A percentile compares a stretch with the other conserved stretches of the same genome.
phyloP scores from a whole-genome alignment of 2,888 invertebrate genomes.

The Tetranychus truncatus region DNA sequence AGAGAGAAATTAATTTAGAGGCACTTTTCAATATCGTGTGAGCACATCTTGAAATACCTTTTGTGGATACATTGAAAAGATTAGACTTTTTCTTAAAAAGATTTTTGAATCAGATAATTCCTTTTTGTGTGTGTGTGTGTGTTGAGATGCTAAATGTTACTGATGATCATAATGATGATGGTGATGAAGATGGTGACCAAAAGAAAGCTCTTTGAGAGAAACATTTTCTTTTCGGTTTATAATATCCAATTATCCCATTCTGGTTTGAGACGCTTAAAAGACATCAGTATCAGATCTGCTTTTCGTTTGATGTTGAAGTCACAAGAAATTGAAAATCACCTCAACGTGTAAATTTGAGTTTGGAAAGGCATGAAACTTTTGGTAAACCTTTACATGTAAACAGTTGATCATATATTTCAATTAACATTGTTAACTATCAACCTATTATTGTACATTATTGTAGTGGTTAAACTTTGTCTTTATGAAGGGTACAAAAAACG shows the following conservation, averaged over 20 bases:
- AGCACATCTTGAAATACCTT: neutral
- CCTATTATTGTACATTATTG: no score
- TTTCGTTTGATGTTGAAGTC: neutral
- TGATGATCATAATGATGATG: neutral
- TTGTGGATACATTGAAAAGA: neutral
- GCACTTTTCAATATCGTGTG: slow-evolving; percentile 1
- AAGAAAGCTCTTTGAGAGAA: no score
- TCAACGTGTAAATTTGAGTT: neutral
- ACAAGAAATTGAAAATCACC: neutral
- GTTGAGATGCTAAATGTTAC: neutral
- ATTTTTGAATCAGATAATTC: neutral
- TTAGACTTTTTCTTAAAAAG: neutral
- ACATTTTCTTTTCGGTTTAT: no score
- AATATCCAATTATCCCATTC: no score
- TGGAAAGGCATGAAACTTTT: neutral
- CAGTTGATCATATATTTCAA: neutral
- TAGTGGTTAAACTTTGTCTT: no score
- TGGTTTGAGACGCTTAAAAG: no score
- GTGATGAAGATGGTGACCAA: neutral
- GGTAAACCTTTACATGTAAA: neutral
- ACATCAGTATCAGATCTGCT: no score
- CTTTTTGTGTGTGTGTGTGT: neutral
- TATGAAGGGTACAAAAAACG: neutral
- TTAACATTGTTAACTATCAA: neutral
- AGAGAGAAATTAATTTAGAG: neutral